Evolutionary conservation across 2,888 invertebrate species (phyloP), one percentile per base, ranked within the genome.

Genomic region (Labia minor): DNA sequence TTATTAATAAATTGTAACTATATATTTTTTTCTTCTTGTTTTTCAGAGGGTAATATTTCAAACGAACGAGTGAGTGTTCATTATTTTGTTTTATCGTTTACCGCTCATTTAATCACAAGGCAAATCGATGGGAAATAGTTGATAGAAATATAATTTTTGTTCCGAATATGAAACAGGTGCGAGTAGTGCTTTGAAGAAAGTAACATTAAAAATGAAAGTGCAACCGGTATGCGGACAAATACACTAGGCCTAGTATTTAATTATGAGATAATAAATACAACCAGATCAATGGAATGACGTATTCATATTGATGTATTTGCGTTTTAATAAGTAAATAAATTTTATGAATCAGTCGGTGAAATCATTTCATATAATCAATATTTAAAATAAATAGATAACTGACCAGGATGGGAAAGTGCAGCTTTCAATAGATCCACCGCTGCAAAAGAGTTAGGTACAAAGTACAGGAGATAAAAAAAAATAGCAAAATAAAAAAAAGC

Each of bases 241-340:
- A 49, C 49, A 49, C 49, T 14, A 14, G 3, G 16, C 49, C 49
- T 49, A 49, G 6, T 49, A 49, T 49, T 49, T 49, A 49, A 49
- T 49, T 49, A 49, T 49, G 49, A 49, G 49, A 49, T 49, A 49
- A 49, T 49, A 49, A 49, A 49, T 49, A 49, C 49, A 49, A 49
- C 49, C 14, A 4, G 49, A 49, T 49, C 49, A 49, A 49, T 49
- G 49, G 6, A 49, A 49, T 49, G 49, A 49, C 49, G 49, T 49
- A 49, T 49, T 49, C 49, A 49, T 49, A 49, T 49, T 49, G 49
- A 49, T 49, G 49, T 49, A 49, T 49, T 49, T 49, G 49, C 49
- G 49, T 49, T 49, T 49, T 10, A 49, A 49, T 49, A 49, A 49
- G 49, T 49, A 49, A 49, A 49, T 49, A 49, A 49, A 49, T 49